phyloP scores from a whole-genome alignment of 2,113 vertebrate species.

The Siniperca chuatsi region DNA sequence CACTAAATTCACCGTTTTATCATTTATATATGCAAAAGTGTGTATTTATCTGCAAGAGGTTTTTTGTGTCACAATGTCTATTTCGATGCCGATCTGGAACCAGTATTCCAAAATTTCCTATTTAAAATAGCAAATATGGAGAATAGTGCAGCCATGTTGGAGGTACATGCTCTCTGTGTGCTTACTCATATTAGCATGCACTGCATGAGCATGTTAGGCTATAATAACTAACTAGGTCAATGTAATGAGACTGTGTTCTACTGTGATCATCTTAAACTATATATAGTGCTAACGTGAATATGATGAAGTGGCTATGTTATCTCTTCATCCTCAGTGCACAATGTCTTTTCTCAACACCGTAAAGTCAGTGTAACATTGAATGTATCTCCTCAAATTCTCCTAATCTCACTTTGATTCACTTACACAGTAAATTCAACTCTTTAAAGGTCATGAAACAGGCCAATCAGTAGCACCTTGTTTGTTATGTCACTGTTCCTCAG shows the following conservation, averaged over 20 bases:
- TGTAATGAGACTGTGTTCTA: conserved; percentile 23
- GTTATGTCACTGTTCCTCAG: not conserved
- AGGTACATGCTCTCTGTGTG: not conserved
- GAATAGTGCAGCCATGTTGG: not conserved
- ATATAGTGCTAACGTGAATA: conserved; percentile 19
- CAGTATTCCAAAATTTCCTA: not conserved
- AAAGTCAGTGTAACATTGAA: not conserved
- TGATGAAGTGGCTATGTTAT: conserved; percentile 25
- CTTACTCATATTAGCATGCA: not conserved
- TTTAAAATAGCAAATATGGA: not conserved
- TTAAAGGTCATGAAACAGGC: not conserved
- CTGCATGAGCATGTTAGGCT: not conserved
- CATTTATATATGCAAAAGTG: not conserved
- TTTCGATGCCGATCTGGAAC: conserved; percentile 5
- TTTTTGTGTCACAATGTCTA: not conserved
- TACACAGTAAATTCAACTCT: not conserved
- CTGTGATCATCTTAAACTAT: conserved; percentile 34
- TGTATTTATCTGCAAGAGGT: not conserved
- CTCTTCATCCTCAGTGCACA: not conserved
- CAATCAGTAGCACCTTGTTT: not conserved
- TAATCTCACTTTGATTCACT: conserved; percentile 5
- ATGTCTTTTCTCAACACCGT: conserved; percentile 2
- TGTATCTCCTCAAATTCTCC: not conserved
- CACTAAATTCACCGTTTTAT: too few relatives aligned
- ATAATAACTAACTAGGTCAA: conserved; percentile 38